Conservation (phyloP, 2,113 vertebrate genomes). For the Lucifuga dentata region DNA sequence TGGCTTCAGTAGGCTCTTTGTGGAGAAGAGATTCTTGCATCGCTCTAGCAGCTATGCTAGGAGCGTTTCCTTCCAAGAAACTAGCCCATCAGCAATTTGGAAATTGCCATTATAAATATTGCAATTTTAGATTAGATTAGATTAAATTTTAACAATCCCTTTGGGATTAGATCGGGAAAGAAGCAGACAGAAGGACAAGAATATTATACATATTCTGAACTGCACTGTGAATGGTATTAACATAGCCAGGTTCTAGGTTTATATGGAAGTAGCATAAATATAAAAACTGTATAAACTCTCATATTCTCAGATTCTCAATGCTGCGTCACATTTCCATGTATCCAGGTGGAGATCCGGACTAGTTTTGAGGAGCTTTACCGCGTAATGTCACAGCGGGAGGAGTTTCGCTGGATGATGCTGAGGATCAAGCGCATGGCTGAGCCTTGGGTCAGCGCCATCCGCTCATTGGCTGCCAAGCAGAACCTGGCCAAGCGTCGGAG, state of each 20-base stretch:
- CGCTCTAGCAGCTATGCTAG: not conserved
- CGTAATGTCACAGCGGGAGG: constrained; percentile 94
- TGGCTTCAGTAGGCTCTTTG: too few species aligned
- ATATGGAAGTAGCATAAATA: not conserved
- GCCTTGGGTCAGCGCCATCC: constrained; percentile 93
- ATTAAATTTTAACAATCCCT: constrained; percentile 26
- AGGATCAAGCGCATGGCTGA: constrained; percentile 96
- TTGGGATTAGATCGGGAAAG: constrained; percentile 3
- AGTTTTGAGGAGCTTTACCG: constrained; percentile 93
- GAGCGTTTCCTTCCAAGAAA: constrained; percentile 12
- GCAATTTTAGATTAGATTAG: constrained; percentile 16
- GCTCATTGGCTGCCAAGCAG: constrained; percentile 93
- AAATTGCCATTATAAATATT: not conserved
- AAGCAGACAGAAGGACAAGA: not conserved
- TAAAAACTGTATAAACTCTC: not conserved
- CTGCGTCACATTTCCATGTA: not conserved
- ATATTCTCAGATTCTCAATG: not conserved
- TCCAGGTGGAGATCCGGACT: constrained; percentile 91
- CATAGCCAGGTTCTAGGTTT: too few species aligned
- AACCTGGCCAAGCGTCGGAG: constrained; percentile 89
- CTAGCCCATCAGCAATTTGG: constrained; percentile 12
- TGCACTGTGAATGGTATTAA: too few species aligned
- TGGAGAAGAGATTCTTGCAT: not conserved
- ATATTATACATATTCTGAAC: not conserved
- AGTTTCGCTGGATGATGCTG: constrained; percentile 98